Base-by-base conservation (phyloP, 1,140 invertebrate species). In the Hycleus phaleratus region DNA sequence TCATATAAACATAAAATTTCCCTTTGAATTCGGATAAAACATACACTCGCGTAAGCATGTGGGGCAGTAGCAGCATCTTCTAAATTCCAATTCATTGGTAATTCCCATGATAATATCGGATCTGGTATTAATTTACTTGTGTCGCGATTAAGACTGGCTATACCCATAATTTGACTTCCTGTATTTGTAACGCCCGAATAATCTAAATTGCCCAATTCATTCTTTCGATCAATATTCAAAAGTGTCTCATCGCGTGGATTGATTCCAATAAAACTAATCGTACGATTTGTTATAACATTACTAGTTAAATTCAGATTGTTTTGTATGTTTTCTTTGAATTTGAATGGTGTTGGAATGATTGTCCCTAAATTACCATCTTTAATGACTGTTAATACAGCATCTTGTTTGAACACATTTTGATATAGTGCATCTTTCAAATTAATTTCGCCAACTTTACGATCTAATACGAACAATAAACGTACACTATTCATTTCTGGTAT, bases 31-130 rank as follows among this genome's bases (percentile, higher is more conserved):
- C 18, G 1, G 18, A 1, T 18, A 1, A 42, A 74, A 68, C 64
- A 68, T 70, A 74, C 83, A 45, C 75, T 80, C 26, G 73, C 64
- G 65, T 82, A 84, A 4, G 79, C 81, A 44, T 81, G 80, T 24
- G 85, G 85, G 11, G 85, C 76, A 3, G 82, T 81, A 3, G 81
- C 78, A 18, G 81, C 84, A 60, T 85, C 79, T 61, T 78, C 76
- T 4, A 84, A 60, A 5, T 69, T 75, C 83, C 82, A 85, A 8
- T 68, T 44, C 4, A 42, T 8, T 79, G 85, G 84, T 43, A 86
- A 68, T n/a, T 77, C 68, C 83, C 82, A 86, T 0, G 49, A 46
- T 0, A 74, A 55, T 47, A 68, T 60, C 10, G 62, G 56, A 65
- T 74, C 72, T 8, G 62, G 57, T 10, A 66, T 54, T 44, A 73